Evolutionary conservation across 2,797 vertebrate genomes (phyloP).

Genomic region (Hippopotamyrus pictus): DNA sequence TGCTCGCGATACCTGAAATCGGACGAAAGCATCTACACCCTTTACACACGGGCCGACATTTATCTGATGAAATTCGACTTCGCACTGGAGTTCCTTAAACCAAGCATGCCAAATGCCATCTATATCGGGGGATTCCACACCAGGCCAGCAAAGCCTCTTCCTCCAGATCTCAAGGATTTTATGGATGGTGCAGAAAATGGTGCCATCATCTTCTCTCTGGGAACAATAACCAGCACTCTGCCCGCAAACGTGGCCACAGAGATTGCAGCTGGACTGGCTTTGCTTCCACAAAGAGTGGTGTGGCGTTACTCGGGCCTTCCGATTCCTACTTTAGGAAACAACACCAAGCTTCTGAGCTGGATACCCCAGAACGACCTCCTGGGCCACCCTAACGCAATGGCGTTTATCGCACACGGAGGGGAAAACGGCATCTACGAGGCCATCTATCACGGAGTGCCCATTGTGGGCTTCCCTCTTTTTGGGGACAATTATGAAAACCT

Average conservation of each 20-base stretch:
- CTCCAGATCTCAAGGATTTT: constrained; percentile 22
- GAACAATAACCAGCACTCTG: neutral
- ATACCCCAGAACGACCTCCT: constrained; percentile 31
- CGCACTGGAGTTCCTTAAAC: constrained; percentile 21
- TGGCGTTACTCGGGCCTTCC: constrained; percentile 17
- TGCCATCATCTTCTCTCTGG: constrained; percentile 25
- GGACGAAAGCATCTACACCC: constrained; percentile 17
- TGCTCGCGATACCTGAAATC: constrained; percentile 12
- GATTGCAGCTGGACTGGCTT: constrained; percentile 19
- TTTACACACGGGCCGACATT: constrained; percentile 21
- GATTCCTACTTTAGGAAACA: constrained; percentile 19
- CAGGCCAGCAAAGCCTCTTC: constrained; percentile 5
- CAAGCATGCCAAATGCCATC: constrained; percentile 25
- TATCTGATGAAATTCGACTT: constrained; percentile 24
- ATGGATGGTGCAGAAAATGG: constrained; percentile 20
- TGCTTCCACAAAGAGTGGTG: constrained; percentile 26
- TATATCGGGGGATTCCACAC: constrained; percentile 27
- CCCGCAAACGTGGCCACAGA: constrained; percentile 22
- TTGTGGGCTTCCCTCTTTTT: constrained; percentile 27
- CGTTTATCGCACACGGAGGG: constrained; percentile 26
- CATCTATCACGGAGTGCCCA: constrained; percentile 25
- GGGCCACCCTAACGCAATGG: constrained; percentile 23
- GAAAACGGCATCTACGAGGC: constrained; percentile 32
- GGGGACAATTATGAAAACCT: constrained; percentile 26
- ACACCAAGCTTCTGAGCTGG: constrained; percentile 25